Evolutionary conservation across 2,888 invertebrate genomes (phyloP), one percentile per base, ranked within the genome.

Genomic region (Helobdella robusta): DNA sequence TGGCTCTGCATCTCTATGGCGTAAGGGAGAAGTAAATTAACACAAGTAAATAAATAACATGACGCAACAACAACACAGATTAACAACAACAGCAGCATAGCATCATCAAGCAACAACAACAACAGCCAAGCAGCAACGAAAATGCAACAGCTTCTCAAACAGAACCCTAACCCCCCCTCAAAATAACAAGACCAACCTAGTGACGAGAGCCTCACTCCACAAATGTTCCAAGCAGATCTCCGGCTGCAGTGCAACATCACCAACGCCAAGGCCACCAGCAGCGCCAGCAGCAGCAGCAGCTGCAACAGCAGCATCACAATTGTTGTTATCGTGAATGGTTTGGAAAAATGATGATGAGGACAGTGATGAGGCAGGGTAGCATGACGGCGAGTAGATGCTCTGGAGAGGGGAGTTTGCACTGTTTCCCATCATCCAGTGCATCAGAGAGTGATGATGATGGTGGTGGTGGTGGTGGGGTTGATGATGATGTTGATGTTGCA

Each of bases 201-300:
- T 72, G 23, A 74, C 74, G 4, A 74, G 72, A 5, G 75, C 72
- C 66, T 93, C 93, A 0, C 88, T 88, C 93, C 93, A 94, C 18
- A 92, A 81, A 75, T 89, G 87, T 72, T 94, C 92, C 54, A 94
- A 82, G 74, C 91, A 92, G 69, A 92, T 83, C 72, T 89, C 88
- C 0, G 93, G 92, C 72, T 71, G 67, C 68, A 71, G 67, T 28
- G 76, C 74, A n/a, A n/a, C n/a, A n/a, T n/a, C n/a, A n/a, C n/a
- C n/a, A n/a, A n/a, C n/a, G n/a, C n/a, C n/a, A n/a, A n/a, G n/a
- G n/a, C n/a, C n/a, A n/a, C n/a, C n/a, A 69, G 67, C 73, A 71
- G 56, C 76, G 73, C 25, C 76, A 69, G 65, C 75, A 73, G 61
- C 76, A 67, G 35, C 74, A 73, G 36, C 74, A 73, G 2, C 71